Evolutionary conservation across 2,797 vertebrate species (phyloP).

Genomic region (Paguma larvata): DNA sequence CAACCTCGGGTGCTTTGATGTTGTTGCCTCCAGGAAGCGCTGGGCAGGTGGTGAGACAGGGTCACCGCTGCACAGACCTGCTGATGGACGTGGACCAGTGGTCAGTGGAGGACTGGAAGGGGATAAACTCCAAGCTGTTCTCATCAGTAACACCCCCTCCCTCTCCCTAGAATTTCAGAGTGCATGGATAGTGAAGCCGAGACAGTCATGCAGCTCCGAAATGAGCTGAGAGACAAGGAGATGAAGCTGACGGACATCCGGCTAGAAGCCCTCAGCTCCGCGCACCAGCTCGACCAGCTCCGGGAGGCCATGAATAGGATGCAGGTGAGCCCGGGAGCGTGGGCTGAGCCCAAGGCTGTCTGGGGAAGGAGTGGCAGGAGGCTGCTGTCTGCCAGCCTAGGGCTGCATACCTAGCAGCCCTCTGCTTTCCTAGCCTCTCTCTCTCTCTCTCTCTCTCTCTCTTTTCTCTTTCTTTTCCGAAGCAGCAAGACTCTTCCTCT

Average conservation of each 20-base stretch:
- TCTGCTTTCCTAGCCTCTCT: neutral
- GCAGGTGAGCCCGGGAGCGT: constrained; percentile 91
- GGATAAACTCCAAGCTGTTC: neutral
- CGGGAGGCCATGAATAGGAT: constrained; percentile 99
- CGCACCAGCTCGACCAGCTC: constrained; percentile 98
- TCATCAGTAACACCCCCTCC: neutral
- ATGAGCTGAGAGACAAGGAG: constrained; percentile 98
- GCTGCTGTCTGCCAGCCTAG: accelerated
- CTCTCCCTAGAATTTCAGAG: constrained; percentile 92
- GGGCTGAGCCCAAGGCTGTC: accelerated
- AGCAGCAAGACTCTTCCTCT: neutral
- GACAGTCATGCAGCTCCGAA: constrained; percentile 97
- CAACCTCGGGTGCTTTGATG: neutral
- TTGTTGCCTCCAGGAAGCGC: neutral
- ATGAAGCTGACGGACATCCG: constrained; percentile 99
- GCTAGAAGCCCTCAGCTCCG: constrained; percentile 97
- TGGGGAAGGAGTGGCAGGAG: too few species aligned
- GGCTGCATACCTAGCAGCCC: neutral
- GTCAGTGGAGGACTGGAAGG: neutral
- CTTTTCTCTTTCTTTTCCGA: neutral
- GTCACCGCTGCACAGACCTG: neutral
- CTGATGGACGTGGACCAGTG: neutral
- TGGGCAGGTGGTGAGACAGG: neutral
- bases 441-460: neutral
- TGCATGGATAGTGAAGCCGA: constrained; percentile 96